Base-by-base conservation (phyloP, 2,797 vertebrate species). In the Enoplosus armatus region DNA sequence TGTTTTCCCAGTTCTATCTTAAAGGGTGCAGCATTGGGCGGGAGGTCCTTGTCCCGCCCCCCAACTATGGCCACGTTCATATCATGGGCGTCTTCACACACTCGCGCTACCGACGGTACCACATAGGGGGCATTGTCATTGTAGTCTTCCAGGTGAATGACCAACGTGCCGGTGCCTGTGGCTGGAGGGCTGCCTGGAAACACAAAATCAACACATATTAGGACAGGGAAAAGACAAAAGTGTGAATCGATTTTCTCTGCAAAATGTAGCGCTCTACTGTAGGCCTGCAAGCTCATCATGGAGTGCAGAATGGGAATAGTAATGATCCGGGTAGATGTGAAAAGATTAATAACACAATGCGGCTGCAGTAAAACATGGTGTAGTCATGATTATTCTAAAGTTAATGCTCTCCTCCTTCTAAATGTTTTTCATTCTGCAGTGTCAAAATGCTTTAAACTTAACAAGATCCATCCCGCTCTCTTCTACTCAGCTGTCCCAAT, bases 61-160 rank as follows among this genome's bases (percentile, higher is more conserved):
- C 96, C 96, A 26, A 99, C 86, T 22, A 97, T 90, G 75, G 96
- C 96, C 47, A 98, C 96, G 6, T 95, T 98, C 87, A 97, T 94
- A 39, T 99, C 96, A 77, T 96, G 96, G 43, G 96, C 88, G 0
- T 99, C 98, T 1, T 99, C 97, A 5, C 98, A 99, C 56, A 99
- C 97, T 35, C 93, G 96, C 0, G 96, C 97, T 43, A 96, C 94
- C 0, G 96, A 96, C 12, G 97, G 98, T 31, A 97, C 95, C 58
- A 99, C 95, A 33, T 95, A 95, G 5, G 98, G 98, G 1, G 97
- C 95, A 0, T 99, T 99, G 91, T 99, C 98, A 1, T 99, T 99
- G 87, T 96, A 96, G 24, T 99, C 98, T 48, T 97, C 96, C 92
- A 99, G 89, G 11, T 94, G 94, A 63, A 99, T 96, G 81, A 98